phyloP scores from a whole-genome alignment of 2,888 invertebrate species.

The Caenorhabditis auriculariae region DNA sequence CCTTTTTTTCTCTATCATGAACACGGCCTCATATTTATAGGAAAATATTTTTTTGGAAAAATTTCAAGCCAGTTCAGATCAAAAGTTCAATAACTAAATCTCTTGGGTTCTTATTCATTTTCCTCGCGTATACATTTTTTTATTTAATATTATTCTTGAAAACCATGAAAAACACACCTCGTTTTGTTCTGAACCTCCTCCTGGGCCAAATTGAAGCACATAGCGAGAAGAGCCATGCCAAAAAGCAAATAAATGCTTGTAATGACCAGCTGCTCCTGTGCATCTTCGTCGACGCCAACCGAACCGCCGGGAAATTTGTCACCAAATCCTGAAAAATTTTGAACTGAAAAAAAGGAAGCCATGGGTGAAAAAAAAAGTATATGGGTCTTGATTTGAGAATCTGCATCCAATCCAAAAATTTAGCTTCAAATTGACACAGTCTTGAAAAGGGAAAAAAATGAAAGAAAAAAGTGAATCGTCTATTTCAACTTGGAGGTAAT shows the following conservation, averaged over 20 bases:
- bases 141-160: too few relatives aligned
- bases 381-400: too few relatives aligned
- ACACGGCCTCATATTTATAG: too few relatives aligned
- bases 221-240: conserved; percentile 88
- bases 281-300: conserved; percentile 63
- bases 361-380: not conserved
- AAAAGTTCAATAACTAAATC: not conserved
- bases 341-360: not conserved
- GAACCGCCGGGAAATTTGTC: conserved; percentile 64
- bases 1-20: too few relatives aligned
- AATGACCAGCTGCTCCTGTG: conserved; percentile 76
- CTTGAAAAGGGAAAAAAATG: too few relatives aligned
- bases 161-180: too few relatives aligned
- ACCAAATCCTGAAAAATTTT: conserved; percentile 75
- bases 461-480: too few relatives aligned
- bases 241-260: conserved; percentile 84
- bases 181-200: conserved; percentile 57
- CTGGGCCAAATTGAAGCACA: conserved; percentile 91
- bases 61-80: not conserved
- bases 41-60: not conserved
- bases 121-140: conserved; percentile 12
- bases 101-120: too few relatives aligned
- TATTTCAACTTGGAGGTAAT: too few relatives aligned
- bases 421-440: too few relatives aligned
- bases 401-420: too few relatives aligned